Percentiles rank a stretch among this genome's conserved stretches.
Conservation (phyloP, 2,888 invertebrate species). For the Xestia xanthographa region DNA sequence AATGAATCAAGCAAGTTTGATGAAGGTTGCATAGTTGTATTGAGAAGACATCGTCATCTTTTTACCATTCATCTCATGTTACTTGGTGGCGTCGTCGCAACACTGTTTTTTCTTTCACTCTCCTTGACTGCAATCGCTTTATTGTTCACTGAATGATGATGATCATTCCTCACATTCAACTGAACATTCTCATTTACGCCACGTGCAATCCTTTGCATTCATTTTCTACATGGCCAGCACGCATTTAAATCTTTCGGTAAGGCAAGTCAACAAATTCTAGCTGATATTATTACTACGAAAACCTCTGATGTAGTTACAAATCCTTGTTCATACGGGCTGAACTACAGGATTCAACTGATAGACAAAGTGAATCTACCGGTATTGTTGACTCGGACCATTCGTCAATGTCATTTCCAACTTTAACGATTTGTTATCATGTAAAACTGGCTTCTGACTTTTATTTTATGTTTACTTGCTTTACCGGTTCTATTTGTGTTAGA, state of each 20-base stretch:
- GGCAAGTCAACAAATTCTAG: not conserved
- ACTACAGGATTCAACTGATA: conserved; percentile 32
- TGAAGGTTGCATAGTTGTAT: not conserved
- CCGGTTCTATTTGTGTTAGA: conserved; percentile 42
- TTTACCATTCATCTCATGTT: not conserved
- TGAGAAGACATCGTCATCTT: not conserved
- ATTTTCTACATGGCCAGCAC: not conserved
- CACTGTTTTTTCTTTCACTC: not conserved
- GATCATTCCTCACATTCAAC: too few species aligned
- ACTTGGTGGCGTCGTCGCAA: not conserved
- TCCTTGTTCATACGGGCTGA: not conserved
- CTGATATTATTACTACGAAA: not conserved
- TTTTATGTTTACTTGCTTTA: conserved; percentile 34
- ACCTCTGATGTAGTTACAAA: not conserved
- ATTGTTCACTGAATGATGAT: too few species aligned
- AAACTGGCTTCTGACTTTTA: conserved; percentile 33
- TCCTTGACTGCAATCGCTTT: too few species aligned
- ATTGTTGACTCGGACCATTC: conserved; percentile 35
- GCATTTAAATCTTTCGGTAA: not conserved
- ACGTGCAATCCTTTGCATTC: not conserved
- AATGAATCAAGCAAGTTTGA: not conserved
- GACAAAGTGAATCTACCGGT: conserved; percentile 26
- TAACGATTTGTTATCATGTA: conserved; percentile 42
- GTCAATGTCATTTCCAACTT: conserved; percentile 49
- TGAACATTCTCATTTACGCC: not conserved